phyloP scores from a whole-genome alignment of 2,113 vertebrate species.

The Myxocyprinus asiaticus region DNA sequence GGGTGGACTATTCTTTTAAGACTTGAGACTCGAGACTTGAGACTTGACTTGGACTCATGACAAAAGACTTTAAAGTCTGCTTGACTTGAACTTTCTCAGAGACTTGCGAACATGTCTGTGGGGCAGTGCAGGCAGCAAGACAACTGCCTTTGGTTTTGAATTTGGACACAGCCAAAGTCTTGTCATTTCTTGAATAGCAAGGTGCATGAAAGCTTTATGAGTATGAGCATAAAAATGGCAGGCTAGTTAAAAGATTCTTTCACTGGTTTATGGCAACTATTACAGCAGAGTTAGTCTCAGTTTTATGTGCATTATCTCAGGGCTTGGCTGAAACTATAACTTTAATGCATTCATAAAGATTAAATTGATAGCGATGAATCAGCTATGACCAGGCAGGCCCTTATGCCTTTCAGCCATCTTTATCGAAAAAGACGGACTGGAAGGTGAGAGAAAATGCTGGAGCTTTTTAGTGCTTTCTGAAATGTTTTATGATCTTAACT shows the following conservation, averaged over 20 bases:
- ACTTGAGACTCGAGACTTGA: no score
- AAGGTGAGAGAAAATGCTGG: constrained; percentile 64
- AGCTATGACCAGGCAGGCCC: constrained; percentile 26
- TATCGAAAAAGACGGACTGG: constrained; percentile 79
- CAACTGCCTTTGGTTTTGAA: no score
- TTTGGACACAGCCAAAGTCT: not conserved
- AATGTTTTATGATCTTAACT: constrained; percentile 48
- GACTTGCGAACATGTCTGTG: constrained; percentile 16
- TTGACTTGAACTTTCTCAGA: constrained; percentile 65
- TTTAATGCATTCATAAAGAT: constrained; percentile 83
- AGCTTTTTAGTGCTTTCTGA: constrained; percentile 58
- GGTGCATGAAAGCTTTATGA: constrained; percentile 25
- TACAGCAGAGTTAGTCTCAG: constrained; percentile 80
- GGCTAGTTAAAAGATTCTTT: constrained; percentile 71
- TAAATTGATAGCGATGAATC: constrained; percentile 78
- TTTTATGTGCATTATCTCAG: constrained; percentile 83
- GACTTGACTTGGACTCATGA: no score
- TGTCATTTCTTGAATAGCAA: constrained; percentile 7
- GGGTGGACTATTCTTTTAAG: no score
- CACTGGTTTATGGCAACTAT: constrained; percentile 79
- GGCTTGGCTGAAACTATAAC: constrained; percentile 80
- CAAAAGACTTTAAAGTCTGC: no score
- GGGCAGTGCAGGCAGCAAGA: not conserved
- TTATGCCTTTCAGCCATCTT: constrained; percentile 70
- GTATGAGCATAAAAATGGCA: constrained; percentile 44